A percentile compares a stretch with the other conserved stretches of the same genome.
phyloP scores from a whole-genome alignment of 2,797 vertebrate genomes.

The Strix occidentalis region DNA sequence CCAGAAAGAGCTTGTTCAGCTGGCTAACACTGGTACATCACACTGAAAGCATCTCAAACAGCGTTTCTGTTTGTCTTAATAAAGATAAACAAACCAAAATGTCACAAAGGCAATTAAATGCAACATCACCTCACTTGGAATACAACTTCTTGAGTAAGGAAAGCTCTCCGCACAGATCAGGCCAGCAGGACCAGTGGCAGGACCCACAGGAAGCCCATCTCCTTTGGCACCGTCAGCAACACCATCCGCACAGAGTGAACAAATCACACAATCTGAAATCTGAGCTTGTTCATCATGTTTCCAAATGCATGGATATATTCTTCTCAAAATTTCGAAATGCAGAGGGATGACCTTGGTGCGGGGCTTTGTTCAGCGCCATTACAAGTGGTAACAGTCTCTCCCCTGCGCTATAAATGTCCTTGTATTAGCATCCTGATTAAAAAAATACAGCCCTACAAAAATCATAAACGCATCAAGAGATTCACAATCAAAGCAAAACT shows the following conservation, averaged over 20 bases:
- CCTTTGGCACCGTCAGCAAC: not conserved
- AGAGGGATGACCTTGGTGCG: not conserved
- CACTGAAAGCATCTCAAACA: not conserved
- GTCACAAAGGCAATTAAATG: not conserved
- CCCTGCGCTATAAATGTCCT: fast-evolving
- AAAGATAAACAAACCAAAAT: not conserved
- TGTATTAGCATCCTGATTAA: fast-evolving
- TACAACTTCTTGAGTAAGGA: not conserved
- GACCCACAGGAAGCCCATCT: fast-evolving
- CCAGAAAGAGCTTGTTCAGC: not conserved
- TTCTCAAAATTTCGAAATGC: not conserved
- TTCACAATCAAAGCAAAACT: not conserved
- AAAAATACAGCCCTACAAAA: not conserved
- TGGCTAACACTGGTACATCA: not conserved
- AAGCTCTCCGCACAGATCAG: not conserved
- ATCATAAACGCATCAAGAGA: not conserved
- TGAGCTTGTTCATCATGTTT: not conserved
- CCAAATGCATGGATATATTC: not conserved
- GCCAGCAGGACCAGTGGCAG: not conserved
- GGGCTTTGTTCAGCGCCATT: not conserved
- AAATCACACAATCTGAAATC: not conserved
- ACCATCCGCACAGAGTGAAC: fast-evolving
- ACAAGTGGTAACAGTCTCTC: fast-evolving
- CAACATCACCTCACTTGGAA: fast-evolving
- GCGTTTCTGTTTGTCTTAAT: not conserved